Conservation (phyloP, 2,797 vertebrate species). For the Cirrhinus mrigala region DNA sequence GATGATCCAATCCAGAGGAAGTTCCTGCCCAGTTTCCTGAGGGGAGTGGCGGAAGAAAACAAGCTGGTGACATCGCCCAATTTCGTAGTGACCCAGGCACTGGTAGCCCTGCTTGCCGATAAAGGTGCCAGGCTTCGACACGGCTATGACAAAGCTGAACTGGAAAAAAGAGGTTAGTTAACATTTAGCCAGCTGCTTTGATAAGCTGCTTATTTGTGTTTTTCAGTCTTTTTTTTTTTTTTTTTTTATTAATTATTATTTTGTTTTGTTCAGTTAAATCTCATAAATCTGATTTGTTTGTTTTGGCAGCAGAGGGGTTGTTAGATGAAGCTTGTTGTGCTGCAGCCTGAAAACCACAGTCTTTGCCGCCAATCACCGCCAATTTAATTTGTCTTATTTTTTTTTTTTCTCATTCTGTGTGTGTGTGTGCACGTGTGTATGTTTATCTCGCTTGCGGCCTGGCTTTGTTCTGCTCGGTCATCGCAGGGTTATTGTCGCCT, state of each 20-base stretch:
- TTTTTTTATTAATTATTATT: no score
- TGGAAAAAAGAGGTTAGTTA: slow-evolving; percentile 92
- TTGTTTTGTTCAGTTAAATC: slow-evolving; percentile 34
- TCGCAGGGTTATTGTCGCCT: slow-evolving; percentile 92
- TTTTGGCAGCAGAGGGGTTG: slow-evolving; percentile 30
- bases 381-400: slow-evolving; percentile 20
- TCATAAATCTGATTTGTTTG: slow-evolving; percentile 32
- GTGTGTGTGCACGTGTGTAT: slow-evolving; percentile 34
- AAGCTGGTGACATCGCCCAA: slow-evolving; percentile 97
- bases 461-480: slow-evolving; percentile 84
- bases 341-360: background rate
- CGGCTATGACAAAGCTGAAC: slow-evolving; percentile 90
- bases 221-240: slow-evolving; percentile 26
- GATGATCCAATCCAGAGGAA: slow-evolving; percentile 97
- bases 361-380: background rate
- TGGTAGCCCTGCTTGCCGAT: slow-evolving; percentile 94
- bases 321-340: background rate
- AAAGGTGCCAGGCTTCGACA: slow-evolving; percentile 93
- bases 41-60: slow-evolving; percentile 95
- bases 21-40: slow-evolving; percentile 95
- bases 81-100: slow-evolving; percentile 97
- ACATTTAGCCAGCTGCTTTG: background rate
- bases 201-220: background rate
- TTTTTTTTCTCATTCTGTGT: slow-evolving; percentile 15
- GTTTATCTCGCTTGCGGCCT: slow-evolving; percentile 67